Base-by-base conservation (phyloP, 2,888 invertebrate genomes). In the Leucophora obtusa region DNA sequence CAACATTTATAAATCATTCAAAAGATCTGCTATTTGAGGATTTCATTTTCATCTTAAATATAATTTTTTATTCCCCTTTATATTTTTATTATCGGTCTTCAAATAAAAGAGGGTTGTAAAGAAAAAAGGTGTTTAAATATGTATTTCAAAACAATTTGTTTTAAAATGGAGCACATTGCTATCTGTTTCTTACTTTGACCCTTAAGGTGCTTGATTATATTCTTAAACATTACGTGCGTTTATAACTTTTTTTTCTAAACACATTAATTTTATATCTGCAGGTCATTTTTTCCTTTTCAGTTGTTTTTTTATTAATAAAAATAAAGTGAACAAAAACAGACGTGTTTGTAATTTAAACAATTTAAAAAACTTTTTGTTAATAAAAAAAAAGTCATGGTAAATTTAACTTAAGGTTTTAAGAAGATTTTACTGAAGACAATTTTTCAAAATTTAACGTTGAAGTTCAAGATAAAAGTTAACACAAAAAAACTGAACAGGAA, bases 201-300 rank as follows among this genome's bases (percentile, higher is more conserved):
- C 58, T 68, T 2, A 24, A 43, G 68, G 68, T 69, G 18, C 66
- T 62, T 75, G 54, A 62, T 54, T 68, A 68, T 60, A 18, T 28
- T 66, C 54, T 54, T 54, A 54, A 28, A 28, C 54, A 28, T 62
- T 63, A 33, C 43, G 43, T 53, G 53, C 43, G 43, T 47, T 38
- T 47, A 47, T 4, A 14, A 53, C 21, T 18, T 54, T 17, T 70
- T 35, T 43, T 54, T 17, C 17, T 21, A 47, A 21, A 58, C 47
- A 33, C 58, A 69, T 69, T 72, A 33, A 65, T 58, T 56, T 51
- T 35, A 58, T 65, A 63, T 38, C 58, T 65, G 33, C 63, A 63
- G 56, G 65, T 50, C 14, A 65, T 58, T 51, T 73, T 15, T 28
- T 28, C 28, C n/a, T 24, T 24, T 28, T 28, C 28, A 28, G 28